Evolutionary conservation across 1,140 invertebrate species (phyloP).

Genomic region (Papilio glaucus): DNA sequence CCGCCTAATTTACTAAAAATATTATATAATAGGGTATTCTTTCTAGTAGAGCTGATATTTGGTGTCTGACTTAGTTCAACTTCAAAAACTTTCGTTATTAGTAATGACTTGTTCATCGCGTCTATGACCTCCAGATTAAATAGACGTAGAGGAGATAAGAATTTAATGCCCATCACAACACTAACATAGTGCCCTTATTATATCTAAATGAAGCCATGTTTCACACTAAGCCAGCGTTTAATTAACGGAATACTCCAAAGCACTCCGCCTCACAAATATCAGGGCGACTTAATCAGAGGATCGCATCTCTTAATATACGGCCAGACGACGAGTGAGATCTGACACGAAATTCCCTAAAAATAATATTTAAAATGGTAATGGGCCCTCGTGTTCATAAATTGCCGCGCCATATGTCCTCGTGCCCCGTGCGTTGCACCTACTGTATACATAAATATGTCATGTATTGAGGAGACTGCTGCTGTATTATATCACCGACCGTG

Average conservation of each 20-base stretch:
- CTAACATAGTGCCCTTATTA: constrained; percentile 29
- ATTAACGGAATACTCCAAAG: constrained; percentile 73
- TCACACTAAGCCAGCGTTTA: constrained; percentile 56
- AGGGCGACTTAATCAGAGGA: constrained; percentile 78
- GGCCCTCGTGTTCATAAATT: constrained; percentile 80
- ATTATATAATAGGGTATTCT: neutral
- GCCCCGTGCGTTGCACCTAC: constrained; percentile 74
- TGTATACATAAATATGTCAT: constrained; percentile 83
- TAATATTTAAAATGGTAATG: constrained; percentile 84
- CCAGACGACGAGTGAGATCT: constrained; percentile 79
- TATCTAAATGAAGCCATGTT: constrained; percentile 40
- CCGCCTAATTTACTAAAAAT: neutral
- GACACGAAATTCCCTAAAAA: constrained; percentile 83
- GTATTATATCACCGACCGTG: constrained; percentile 53
- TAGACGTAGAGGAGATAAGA: constrained; percentile 30
- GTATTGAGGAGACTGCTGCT: constrained; percentile 69
- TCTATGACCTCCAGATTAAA: constrained; percentile 12
- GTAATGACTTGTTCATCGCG: neutral
- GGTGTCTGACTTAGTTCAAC: neutral
- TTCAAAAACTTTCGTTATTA: neutral
- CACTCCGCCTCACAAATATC: constrained; percentile 65
- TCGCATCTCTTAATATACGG: constrained; percentile 81
- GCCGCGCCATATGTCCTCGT: constrained; percentile 78
- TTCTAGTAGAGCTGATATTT: neutral
- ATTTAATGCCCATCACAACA: constrained; percentile 18